phyloP scores from a whole-genome alignment of 2,113 vertebrate genomes.

The Ceyx cyanopectus region DNA sequence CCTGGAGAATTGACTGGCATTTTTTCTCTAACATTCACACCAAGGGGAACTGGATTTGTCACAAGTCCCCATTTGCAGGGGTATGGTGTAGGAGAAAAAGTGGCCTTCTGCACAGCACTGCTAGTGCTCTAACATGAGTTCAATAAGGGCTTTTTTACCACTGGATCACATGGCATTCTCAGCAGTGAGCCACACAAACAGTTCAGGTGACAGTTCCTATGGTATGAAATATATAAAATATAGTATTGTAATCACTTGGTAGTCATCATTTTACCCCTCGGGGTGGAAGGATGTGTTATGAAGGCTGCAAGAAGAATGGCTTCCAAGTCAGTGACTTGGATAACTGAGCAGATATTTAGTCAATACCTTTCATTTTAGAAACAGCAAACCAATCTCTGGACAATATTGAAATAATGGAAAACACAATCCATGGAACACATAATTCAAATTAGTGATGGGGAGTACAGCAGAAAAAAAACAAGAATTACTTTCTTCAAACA shows the following conservation, averaged over 20 bases:
- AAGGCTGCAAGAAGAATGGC: background rate
- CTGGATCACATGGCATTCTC: background rate
- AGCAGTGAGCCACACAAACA: background rate
- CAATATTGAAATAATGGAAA: background rate
- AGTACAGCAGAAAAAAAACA: background rate
- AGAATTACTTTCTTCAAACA: background rate
- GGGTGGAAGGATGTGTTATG: background rate
- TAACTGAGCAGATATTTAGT: background rate
- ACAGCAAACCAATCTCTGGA: background rate
- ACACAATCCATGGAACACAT: background rate
- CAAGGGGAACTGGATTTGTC: background rate
- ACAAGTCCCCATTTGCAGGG: background rate
- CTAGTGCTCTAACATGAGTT: background rate
- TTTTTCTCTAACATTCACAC: background rate
- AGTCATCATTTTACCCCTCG: background rate
- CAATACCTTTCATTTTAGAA: background rate
- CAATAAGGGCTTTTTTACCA: accelerated
- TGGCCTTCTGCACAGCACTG: background rate
- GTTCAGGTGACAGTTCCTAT: background rate
- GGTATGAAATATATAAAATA: background rate
- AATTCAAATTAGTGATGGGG: background rate
- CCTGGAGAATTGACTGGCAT: background rate
- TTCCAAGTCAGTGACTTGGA: background rate
- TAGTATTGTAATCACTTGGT: background rate
- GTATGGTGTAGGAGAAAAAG: background rate